Evolutionary conservation across 2,113 vertebrate species (phyloP).

Genomic region (Megaleporinus macrocephalus): DNA sequence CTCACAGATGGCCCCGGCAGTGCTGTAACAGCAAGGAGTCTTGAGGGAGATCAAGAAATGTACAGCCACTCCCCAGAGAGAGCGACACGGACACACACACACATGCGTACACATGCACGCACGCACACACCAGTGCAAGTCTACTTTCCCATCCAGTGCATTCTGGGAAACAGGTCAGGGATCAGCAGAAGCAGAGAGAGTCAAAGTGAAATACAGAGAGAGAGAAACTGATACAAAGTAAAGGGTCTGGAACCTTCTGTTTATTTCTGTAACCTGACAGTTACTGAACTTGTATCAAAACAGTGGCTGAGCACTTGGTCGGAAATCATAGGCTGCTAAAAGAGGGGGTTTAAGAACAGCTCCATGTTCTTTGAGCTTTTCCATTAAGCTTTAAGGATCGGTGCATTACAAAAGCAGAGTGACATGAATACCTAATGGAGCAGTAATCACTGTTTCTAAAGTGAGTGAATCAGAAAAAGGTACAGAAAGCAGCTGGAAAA

Average conservation of each 20-base stretch:
- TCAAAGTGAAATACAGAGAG: background rate
- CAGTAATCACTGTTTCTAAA: conserved; percentile 28
- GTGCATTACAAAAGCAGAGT: conserved; percentile 18
- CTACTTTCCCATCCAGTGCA: conserved; percentile 15
- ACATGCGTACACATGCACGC: background rate
- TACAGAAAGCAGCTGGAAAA: conserved; percentile 37
- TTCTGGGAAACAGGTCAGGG: conserved; percentile 16
- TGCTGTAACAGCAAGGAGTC: background rate
- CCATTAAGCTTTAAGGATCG: conserved; percentile 3
- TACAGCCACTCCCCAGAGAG: background rate
- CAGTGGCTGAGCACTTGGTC: background rate
- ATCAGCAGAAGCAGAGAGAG: conserved; percentile 11
- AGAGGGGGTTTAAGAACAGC: background rate
- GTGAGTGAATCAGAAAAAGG: conserved; percentile 15
- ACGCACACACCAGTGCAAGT: background rate
- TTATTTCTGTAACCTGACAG: conserved; percentile 10
- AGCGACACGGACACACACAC: background rate
- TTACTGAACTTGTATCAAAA: background rate
- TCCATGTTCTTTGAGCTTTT: background rate
- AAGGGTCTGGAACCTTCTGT: background rate
- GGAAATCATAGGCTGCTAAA: background rate
- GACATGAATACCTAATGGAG: conserved; percentile 30
- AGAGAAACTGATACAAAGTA: background rate
- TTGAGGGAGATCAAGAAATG: background rate
- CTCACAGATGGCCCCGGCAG: background rate